phyloP scores from a whole-genome alignment of 2,797 vertebrate genomes.

The Nothura maculosa region DNA sequence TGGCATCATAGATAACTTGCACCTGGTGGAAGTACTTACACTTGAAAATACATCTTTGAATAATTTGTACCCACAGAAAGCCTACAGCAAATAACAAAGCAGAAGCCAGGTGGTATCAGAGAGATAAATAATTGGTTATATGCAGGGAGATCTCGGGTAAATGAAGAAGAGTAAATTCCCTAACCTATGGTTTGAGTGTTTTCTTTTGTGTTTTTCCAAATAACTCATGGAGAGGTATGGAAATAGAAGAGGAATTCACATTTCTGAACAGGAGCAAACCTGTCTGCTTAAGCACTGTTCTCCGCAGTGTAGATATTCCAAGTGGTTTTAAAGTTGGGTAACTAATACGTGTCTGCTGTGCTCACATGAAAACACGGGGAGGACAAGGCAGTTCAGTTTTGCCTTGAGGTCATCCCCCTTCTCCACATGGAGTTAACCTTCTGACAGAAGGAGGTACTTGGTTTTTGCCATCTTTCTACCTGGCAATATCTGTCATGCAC shows the following conservation, averaged over 20 bases:
- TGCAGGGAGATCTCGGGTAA: background rate
- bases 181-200: background rate
- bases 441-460: slow-evolving; percentile 39
- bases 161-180: background rate
- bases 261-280: slow-evolving; percentile 7
- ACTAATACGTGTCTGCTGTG: slow-evolving; percentile 60
- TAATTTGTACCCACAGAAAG: slow-evolving; percentile 28
- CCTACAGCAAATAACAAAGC: slow-evolving; percentile 22
- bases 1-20: slow-evolving; percentile 37
- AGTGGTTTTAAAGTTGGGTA: slow-evolving; percentile 58
- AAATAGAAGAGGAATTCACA: background rate
- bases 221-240: background rate
- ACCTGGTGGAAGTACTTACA: slow-evolving; percentile 20
- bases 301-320: slow-evolving; percentile 31
- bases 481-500: slow-evolving; percentile 20
- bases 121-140: slow-evolving; percentile 16
- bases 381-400: slow-evolving; percentile 30
- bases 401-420: slow-evolving; percentile 51
- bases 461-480: slow-evolving; percentile 49
- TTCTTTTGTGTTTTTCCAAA: slow-evolving; percentile 4
- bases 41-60: slow-evolving; percentile 38
- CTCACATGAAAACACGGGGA: slow-evolving; percentile 58
- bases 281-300: background rate
- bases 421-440: slow-evolving; percentile 54
- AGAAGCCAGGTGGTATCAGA: slow-evolving; percentile 28